Base-by-base conservation (phyloP, 2,113 vertebrate genomes). In the Podilymbus podiceps region DNA sequence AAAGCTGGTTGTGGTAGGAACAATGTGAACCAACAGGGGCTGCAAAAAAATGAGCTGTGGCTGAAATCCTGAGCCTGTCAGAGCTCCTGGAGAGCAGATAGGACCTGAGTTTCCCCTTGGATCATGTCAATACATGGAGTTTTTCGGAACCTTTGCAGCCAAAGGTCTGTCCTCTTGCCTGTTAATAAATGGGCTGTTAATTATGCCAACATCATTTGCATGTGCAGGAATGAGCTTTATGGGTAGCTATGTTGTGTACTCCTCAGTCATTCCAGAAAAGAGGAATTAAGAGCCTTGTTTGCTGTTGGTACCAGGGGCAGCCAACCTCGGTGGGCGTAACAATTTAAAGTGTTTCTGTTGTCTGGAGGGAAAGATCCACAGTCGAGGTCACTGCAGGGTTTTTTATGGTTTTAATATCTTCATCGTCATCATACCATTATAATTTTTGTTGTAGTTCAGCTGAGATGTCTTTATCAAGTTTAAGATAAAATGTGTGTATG, bases 111-210 rank as follows among this genome's bases (percentile, higher is more conserved):
- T 80, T 44, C 44, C 42, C 62, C 33, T 35, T 33, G 78, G 46
- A 19, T 68, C 31, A 0, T 21, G 31, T 38, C 75, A 56, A 3
- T 0, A 1, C 15, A 8, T 0, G 0, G 28, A 16, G 20, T 23
- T 75, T 64, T 53, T 35, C 33, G 56, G 35, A 80, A 52, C 23
- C 50, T 90, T 59, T 58, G 27, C 75, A 52, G 71, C 59, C 58
- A 72, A 76, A 88, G 58, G 33, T 47, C 53, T 53, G 40, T 71
- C 58, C 28, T 2, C 0, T n/a, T 33, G 1, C 13, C 20, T 1
- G 0, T 21, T 62, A 31, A 35, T 60, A 55, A 53, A 28, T 0
- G 2, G 44, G 47, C 12, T 7, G 6, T 31, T 55, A 64, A 50
- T 68, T 42, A 75, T 73, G 88, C 75, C 71, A 47, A 38, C 18